These are phyloP conservation scores for Pholis gunnellus DNA, from an alignment of 2,113 vertebrate genomes.

Conservation along the genomic window DNA sequence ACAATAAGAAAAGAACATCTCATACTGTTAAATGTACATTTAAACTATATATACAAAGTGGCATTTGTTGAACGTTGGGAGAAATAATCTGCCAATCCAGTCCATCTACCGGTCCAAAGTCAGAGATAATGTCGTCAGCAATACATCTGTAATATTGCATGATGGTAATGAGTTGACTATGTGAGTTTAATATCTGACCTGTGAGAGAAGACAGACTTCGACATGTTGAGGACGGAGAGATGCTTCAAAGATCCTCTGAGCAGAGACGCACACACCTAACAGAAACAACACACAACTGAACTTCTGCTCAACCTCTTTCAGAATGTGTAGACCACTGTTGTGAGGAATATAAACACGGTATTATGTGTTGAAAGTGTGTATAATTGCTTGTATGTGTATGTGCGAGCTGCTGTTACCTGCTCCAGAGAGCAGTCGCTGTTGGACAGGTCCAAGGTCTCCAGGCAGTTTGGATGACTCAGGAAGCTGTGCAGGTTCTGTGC, in stretches of 20 bases:
- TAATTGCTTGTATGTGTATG: not conserved
- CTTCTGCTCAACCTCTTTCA: not conserved
- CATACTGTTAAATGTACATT: not conserved
- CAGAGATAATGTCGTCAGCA: not conserved
- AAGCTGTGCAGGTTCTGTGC: slow-evolving; percentile 91
- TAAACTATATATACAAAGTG: not conserved
- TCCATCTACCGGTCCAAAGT: not conserved
- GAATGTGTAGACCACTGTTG: not conserved
- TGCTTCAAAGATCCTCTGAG: slow-evolving; percentile 91
- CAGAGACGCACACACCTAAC: slow-evolving; percentile 91
- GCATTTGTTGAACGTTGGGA: not conserved
- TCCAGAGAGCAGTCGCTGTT: slow-evolving; percentile 93
- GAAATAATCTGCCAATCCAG: not conserved
- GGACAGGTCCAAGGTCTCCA: slow-evolving; percentile 93
- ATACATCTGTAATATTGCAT: not conserved
- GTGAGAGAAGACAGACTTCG: slow-evolving; percentile 92
- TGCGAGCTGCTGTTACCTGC: slow-evolving; percentile 79
- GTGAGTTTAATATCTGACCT: slow-evolving; percentile 69
- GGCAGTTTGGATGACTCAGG: slow-evolving; percentile 91
- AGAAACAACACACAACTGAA: not conserved
- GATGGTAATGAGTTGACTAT: not conserved
- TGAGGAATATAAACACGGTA: not conserved
- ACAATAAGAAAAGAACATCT: not conserved
- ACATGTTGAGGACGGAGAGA: slow-evolving; percentile 92
- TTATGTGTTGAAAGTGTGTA: not conserved